Evolutionary conservation across 2,888 invertebrate genomes (phyloP).

Genomic region (Hipparchia semele): DNA sequence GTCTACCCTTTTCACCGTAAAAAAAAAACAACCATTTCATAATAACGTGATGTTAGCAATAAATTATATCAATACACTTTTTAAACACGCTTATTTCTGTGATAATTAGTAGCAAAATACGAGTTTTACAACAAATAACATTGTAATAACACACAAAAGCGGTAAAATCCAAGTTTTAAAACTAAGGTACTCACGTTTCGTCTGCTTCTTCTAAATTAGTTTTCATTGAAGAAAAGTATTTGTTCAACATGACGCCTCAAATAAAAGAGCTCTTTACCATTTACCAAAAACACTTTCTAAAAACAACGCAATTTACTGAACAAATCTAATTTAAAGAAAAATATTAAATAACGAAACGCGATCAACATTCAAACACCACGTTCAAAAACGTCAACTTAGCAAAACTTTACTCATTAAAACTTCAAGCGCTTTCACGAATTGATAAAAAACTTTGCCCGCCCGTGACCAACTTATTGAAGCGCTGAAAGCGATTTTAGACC

Average conservation of each 20-base stretch:
- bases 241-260: conserved; percentile 46
- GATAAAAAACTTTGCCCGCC: too few species aligned
- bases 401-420: neutral
- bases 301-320: neutral
- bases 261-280: neutral
- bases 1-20: too few species aligned
- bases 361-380: neutral
- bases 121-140: neutral
- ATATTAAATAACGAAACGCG: neutral
- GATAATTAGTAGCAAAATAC: neutral
- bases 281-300: too few species aligned
- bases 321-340: neutral
- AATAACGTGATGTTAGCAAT: neutral
- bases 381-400: neutral
- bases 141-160: neutral
- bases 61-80: conserved; percentile 5
- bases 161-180: neutral
- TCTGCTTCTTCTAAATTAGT: neutral
- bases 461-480: neutral
- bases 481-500: conserved; percentile 14
- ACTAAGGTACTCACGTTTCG: neutral
- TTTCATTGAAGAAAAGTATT: conserved; percentile 57
- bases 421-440: neutral
- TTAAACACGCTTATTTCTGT: conserved; percentile 39
- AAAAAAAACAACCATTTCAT: neutral